phyloP scores from a whole-genome alignment of 2,888 invertebrate genomes.

The Eupeodes latifasciatus region DNA sequence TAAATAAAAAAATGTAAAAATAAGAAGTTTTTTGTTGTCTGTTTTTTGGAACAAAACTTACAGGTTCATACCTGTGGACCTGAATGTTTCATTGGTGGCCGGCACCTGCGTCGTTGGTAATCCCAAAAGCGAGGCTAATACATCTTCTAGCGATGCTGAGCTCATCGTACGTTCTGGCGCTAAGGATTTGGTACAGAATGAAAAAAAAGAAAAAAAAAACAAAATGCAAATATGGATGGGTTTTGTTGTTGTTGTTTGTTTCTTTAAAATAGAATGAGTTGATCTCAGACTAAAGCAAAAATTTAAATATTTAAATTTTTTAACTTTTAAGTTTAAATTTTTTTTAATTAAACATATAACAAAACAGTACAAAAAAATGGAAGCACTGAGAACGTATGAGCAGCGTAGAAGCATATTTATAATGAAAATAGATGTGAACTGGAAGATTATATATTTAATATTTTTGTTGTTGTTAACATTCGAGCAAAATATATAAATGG shows the following conservation, averaged over 20 bases:
- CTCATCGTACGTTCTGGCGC: constrained; percentile 88
- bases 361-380: constrained; percentile 21
- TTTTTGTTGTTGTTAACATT: background rate
- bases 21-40: constrained; percentile 70
- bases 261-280: constrained; percentile 54
- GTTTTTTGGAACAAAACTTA: constrained; percentile 87
- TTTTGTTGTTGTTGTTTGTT: constrained; percentile 27
- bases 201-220: constrained; percentile 58
- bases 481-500: constrained; percentile 10
- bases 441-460: constrained; percentile 28
- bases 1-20: constrained; percentile 23
- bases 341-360: background rate
- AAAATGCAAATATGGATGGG: constrained; percentile 71
- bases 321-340: constrained; percentile 31
- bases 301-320: constrained; percentile 38
- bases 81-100: constrained; percentile 86
- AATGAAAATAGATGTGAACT: constrained; percentile 58
- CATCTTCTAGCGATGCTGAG: constrained; percentile 96
- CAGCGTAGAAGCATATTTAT: constrained; percentile 48
- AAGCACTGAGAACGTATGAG: constrained; percentile 68
- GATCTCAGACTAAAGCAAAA: constrained; percentile 60
- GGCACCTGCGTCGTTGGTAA: constrained; percentile 86
- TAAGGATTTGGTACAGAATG: constrained; percentile 77
- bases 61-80: constrained; percentile 91
- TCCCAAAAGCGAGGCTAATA: constrained; percentile 95